These are phyloP conservation scores for Chelon labrosus DNA, from an alignment of 2,797 vertebrate genomes.

Conservation along the genomic window DNA sequence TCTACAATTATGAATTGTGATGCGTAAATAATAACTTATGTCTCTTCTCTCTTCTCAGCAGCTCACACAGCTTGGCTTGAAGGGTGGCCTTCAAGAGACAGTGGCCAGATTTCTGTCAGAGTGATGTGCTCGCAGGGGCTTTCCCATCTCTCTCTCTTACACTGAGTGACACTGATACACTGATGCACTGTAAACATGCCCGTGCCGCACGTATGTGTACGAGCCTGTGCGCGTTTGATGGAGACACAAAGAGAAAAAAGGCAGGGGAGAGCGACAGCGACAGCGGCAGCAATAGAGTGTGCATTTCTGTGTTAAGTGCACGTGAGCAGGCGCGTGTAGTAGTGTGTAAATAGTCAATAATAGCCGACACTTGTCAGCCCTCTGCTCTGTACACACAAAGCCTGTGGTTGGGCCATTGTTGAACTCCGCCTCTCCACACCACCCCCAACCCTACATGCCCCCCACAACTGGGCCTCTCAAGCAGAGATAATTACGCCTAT, in stretches of 20 bases:
- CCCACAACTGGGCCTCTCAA: slow-evolving; percentile 74
- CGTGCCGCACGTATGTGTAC: slow-evolving; percentile 42
- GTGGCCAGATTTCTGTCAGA: slow-evolving; percentile 83
- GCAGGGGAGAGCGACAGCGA: slow-evolving; percentile 5
- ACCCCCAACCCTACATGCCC: slow-evolving; percentile 11
- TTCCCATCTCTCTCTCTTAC: slow-evolving; percentile 77
- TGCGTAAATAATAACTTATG: slow-evolving; percentile 12
- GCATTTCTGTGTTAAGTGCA: slow-evolving; percentile 67
- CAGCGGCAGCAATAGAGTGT: slow-evolving; percentile 23
- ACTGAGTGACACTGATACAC: slow-evolving; percentile 87
- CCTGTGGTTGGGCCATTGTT: slow-evolving; percentile 83
- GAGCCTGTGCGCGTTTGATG: slow-evolving; percentile 51
- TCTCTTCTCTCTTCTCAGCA: slow-evolving; percentile 2
- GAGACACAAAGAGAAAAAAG: slow-evolving; percentile 58
- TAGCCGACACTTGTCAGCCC: slow-evolving; percentile 87
- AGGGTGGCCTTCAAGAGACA: slow-evolving; percentile 59
- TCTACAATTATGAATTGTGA: slow-evolving; percentile 7
- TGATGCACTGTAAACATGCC: slow-evolving; percentile 70
- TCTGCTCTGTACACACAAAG: slow-evolving; percentile 85
- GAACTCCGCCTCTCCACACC: slow-evolving; percentile 74
- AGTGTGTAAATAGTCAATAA: slow-evolving; percentile 89
- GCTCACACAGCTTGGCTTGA: slow-evolving; percentile 50
- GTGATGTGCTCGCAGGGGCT: slow-evolving; percentile 79
- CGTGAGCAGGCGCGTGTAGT: slow-evolving; percentile 71
- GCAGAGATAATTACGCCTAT: slow-evolving; percentile 88